Evolutionary conservation across 2,888 invertebrate genomes (phyloP).

Genomic region (Xanthorhoe designata): DNA sequence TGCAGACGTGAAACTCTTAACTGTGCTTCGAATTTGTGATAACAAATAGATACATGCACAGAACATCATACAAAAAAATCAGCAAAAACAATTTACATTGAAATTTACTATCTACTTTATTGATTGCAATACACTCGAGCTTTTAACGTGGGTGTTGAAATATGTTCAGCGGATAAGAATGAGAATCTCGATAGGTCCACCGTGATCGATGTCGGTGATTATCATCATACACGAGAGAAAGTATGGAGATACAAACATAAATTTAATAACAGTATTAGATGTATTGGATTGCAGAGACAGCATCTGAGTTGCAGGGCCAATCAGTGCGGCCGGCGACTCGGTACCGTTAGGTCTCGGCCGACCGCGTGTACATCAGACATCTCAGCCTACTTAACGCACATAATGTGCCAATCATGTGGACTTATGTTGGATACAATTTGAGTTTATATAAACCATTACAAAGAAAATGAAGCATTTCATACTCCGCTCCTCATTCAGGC

Average conservation of each 20-base stretch:
- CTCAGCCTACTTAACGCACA: slow-evolving; percentile 70
- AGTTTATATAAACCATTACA: not conserved
- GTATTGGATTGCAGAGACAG: slow-evolving; percentile 77
- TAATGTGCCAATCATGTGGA: slow-evolving; percentile 67
- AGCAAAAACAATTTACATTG: slow-evolving; percentile 19
- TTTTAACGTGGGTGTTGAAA: slow-evolving; percentile 62
- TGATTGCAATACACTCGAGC: slow-evolving; percentile 50
- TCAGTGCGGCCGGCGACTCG: slow-evolving; percentile 59
- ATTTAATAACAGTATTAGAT: slow-evolving; percentile 83
- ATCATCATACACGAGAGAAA: slow-evolving; percentile 74
- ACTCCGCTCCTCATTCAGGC: not conserved
- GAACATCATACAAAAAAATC: slow-evolving; percentile 18
- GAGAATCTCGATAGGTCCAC: slow-evolving; percentile 61
- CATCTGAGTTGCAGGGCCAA: slow-evolving; percentile 75
- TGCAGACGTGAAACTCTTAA: slow-evolving; percentile 35
- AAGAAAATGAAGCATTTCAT: not conserved
- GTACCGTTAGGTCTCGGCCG: slow-evolving; percentile 72
- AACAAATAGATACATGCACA: slow-evolving; percentile 25
- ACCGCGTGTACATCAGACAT: slow-evolving; percentile 63
- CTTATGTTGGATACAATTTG: slow-evolving; percentile 41
- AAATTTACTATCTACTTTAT: slow-evolving; percentile 33
- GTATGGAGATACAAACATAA: slow-evolving; percentile 74
- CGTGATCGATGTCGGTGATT: slow-evolving; percentile 75
- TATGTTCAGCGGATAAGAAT: slow-evolving; percentile 67
- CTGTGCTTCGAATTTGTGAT: slow-evolving; percentile 28